A percentile compares a stretch with the other conserved stretches of the same genome.
These are phyloP conservation scores for Bombus waltoni DNA, from an alignment of 1,140 invertebrate genomes.

Conservation along the genomic window DNA sequence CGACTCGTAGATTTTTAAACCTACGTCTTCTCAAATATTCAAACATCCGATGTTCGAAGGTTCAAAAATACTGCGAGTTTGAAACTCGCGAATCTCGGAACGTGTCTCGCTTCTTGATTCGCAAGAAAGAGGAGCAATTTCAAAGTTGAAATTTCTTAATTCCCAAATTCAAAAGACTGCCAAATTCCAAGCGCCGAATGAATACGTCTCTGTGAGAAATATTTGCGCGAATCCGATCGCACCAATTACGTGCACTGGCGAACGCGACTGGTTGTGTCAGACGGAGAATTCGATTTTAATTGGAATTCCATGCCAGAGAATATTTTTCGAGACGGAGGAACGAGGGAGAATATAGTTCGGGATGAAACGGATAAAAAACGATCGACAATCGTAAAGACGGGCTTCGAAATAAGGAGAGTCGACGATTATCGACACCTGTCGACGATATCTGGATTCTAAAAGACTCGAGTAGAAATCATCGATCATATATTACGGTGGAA, in stretches of 20 bases:
- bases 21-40: background rate
- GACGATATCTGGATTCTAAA: constrained; percentile 34
- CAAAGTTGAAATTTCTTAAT: too few species aligned
- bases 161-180: too few species aligned
- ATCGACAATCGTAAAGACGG: background rate
- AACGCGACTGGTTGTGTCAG: too few species aligned
- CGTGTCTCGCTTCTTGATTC: too few species aligned
- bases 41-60: background rate
- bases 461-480: constrained; percentile 3
- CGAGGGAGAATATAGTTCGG: background rate
- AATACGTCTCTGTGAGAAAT: background rate
- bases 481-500: constrained; percentile 7
- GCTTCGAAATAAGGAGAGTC: constrained; percentile 49
- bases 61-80: background rate
- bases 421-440: constrained; percentile 64
- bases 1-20: background rate
- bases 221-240: background rate
- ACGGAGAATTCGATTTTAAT: constrained; percentile 4
- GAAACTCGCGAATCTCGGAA: background rate
- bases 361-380: constrained; percentile 11
- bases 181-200: background rate
- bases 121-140: too few species aligned
- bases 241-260: background rate
- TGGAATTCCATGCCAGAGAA: background rate
- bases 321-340: background rate